Conservation (phyloP, 2,797 vertebrate species). For the Merluccius polli region DNA sequence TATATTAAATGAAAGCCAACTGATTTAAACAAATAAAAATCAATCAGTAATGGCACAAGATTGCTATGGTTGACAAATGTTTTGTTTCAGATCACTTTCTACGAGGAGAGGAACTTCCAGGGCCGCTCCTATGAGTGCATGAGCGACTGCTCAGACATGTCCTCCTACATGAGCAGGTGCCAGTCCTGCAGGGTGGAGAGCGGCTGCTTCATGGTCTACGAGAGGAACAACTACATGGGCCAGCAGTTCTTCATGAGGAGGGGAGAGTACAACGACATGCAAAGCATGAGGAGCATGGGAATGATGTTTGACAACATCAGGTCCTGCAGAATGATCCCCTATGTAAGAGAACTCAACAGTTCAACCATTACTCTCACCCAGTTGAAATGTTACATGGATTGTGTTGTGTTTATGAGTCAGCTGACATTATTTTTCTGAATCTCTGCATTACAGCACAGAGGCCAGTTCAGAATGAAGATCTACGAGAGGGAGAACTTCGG, state of each 20-base stretch:
- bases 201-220: conserved; percentile 69
- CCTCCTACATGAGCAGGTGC: neutral
- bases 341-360: too few relatives aligned
- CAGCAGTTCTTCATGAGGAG: conserved; percentile 66
- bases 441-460: too few relatives aligned
- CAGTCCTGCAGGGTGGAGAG: neutral
- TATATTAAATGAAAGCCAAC: neutral
- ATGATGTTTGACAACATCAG: too few relatives aligned
- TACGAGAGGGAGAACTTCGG: too few relatives aligned
- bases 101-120: neutral
- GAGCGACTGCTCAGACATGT: neutral
- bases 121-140: neutral
- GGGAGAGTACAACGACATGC: conserved; percentile 66
- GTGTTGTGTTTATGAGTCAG: too few relatives aligned
- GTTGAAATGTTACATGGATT: too few relatives aligned
- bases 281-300: conserved; percentile 48
- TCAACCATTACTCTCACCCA: too few relatives aligned
- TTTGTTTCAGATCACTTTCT: neutral
- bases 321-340: too few relatives aligned
- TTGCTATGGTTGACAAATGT: conserved; percentile 58
- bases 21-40: neutral
- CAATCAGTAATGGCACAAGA: conserved; percentile 3
- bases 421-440: too few relatives aligned
- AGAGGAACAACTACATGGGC: conserved; percentile 61
- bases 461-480: too few relatives aligned